These are phyloP conservation scores for Taenaris catops DNA, from an alignment of 2,888 invertebrate species.

Conservation along the genomic window DNA sequence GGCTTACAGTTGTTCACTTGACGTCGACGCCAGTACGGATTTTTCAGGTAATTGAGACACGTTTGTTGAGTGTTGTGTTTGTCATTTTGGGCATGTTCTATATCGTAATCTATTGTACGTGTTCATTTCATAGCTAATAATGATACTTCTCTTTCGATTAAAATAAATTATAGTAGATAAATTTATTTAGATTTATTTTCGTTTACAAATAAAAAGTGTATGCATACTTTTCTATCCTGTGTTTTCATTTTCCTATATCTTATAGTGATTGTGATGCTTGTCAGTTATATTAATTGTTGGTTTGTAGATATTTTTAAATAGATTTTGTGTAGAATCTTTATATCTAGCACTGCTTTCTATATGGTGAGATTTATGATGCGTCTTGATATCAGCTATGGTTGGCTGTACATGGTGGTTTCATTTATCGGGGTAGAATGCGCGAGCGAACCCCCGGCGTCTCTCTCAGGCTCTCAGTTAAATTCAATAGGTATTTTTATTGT, in stretches of 20 bases:
- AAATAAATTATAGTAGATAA: constrained; percentile 4
- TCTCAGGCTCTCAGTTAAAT: no score
- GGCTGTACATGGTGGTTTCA: no score
- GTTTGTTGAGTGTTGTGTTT: constrained; percentile 32
- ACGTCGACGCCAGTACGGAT: constrained; percentile 88
- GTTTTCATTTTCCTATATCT: constrained; percentile 21
- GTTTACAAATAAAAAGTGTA: constrained; percentile 19
- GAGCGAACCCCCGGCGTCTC: no score
- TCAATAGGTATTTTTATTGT: no score
- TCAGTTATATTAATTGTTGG: constrained; percentile 1
- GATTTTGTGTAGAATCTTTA: not conserved
- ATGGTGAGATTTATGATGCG: no score
- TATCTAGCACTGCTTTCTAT: no score
- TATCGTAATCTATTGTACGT: constrained; percentile 5
- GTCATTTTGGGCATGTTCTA: constrained; percentile 14
- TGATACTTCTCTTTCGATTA: not conserved
- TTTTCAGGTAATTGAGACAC: constrained; percentile 82
- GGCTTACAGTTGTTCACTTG: constrained; percentile 92
- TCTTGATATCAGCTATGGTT: no score
- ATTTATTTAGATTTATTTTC: constrained; percentile 12
- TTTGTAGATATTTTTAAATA: not conserved
- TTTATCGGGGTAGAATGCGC: no score
- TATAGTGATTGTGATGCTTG: constrained; percentile 22
- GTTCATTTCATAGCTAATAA: constrained; percentile 1
- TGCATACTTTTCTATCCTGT: constrained; percentile 20